Conservation (phyloP, 2,888 invertebrate genomes). For the Nasonia oneida region DNA sequence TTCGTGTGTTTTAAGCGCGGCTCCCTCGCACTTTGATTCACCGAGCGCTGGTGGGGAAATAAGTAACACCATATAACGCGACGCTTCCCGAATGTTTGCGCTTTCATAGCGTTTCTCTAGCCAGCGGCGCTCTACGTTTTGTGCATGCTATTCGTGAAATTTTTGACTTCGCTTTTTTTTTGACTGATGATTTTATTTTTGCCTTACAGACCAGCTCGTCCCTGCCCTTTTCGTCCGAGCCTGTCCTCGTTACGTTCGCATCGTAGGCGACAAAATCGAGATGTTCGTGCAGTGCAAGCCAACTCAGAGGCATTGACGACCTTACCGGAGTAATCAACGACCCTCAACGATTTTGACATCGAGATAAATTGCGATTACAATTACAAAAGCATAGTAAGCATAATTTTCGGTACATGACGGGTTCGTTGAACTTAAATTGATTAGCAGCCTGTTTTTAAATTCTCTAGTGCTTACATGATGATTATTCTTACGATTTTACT, state of each 20-base stretch:
- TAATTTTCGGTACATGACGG: neutral
- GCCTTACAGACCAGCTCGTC: slow-evolving; percentile 73
- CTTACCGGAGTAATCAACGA: neutral
- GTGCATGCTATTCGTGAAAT: neutral
- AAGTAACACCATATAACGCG: slow-evolving; percentile 62
- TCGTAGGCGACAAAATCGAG: slow-evolving; percentile 72
- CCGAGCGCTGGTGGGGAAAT: neutral
- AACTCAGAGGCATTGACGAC: slow-evolving; percentile 59
- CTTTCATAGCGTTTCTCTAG: too few species aligned
- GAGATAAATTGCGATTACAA: slow-evolving; percentile 3
- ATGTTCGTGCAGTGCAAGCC: slow-evolving; percentile 58
- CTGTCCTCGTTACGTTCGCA: slow-evolving; percentile 78
- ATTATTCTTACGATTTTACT: neutral
- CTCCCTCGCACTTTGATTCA: neutral
- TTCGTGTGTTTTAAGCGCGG: neutral
- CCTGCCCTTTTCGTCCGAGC: slow-evolving; percentile 78
- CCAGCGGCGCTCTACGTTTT: too few species aligned
- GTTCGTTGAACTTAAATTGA: neutral
- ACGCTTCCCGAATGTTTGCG: slow-evolving; percentile 54
- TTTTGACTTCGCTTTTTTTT: neutral
- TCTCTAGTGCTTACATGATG: neutral
- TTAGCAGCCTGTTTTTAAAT: neutral
- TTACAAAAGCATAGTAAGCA: neutral
- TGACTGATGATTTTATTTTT: slow-evolving; percentile 48
- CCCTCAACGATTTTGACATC: slow-evolving; percentile 10